Conservation (phyloP, 2,797 vertebrate species). For the Malurus splendens region DNA sequence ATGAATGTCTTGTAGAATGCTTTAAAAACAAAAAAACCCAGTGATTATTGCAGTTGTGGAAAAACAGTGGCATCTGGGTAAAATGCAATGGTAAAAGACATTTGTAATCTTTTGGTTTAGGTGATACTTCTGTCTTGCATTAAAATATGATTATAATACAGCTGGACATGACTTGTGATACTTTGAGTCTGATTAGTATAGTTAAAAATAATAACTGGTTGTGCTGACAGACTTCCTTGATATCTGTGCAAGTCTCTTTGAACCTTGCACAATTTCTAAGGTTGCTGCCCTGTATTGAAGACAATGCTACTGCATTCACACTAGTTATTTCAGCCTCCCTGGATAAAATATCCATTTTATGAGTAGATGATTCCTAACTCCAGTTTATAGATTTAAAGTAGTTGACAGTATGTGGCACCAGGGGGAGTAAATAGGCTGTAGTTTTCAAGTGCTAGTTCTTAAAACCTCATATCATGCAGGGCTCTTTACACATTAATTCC, state of each 20-base stretch:
- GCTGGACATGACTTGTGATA: not conserved
- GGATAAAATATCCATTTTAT: not conserved
- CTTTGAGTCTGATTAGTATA: not conserved
- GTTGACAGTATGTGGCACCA: conserved; percentile 10
- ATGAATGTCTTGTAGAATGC: not conserved
- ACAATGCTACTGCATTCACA: not conserved
- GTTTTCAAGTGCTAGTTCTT: not conserved
- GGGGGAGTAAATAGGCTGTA: conserved; percentile 27
- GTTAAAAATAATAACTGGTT: not conserved
- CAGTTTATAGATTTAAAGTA: not conserved
- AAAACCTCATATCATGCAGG: not conserved
- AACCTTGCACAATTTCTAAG: not conserved
- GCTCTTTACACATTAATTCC: not conserved
- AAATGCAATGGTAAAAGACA: not conserved
- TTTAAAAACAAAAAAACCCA: not conserved
- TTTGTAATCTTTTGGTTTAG: not conserved
- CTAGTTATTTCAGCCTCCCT: not conserved
- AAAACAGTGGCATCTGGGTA: not conserved
- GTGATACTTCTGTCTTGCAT: not conserved
- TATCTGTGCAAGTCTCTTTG: not conserved
- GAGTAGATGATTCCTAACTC: not conserved
- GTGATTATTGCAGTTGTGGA: not conserved
- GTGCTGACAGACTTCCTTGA: not conserved
- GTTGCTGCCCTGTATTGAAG: not conserved
- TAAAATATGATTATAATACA: not conserved